Evolutionary conservation across 92 coral and sea anemone species (phyloP).

Genomic region (Porites cylindrica): DNA sequence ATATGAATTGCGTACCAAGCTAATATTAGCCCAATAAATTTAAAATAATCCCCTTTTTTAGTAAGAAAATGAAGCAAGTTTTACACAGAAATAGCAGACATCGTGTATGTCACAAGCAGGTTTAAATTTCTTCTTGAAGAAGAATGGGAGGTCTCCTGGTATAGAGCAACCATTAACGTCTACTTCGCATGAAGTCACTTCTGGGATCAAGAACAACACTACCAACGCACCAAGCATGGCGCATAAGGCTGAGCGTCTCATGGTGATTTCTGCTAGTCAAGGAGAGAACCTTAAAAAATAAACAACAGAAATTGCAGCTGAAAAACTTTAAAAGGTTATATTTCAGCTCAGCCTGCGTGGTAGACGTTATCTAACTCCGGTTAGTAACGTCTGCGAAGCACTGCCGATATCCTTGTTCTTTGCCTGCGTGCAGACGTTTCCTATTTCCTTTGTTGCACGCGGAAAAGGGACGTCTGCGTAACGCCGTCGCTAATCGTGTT

Average conservation of each 20-base stretch:
- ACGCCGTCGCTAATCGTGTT: no score
- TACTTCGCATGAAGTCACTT: background rate
- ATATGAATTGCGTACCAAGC: no score
- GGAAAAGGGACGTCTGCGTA: no score
- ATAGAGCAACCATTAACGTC: constrained; percentile 10
- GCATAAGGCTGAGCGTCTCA: background rate
- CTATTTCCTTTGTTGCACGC: no score
- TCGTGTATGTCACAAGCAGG: constrained; percentile 94
- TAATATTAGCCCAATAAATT: no score
- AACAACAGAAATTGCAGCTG: background rate
- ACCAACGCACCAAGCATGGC: background rate
- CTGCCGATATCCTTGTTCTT: no score
- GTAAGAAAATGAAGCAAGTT: constrained; percentile 6
- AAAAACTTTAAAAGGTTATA: no score
- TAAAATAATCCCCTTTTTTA: no score
- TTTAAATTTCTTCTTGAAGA: constrained; percentile 68
- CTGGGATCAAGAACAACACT: background rate
- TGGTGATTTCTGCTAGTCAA: background rate
- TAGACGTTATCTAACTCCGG: no score
- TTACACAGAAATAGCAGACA: constrained; percentile 91
- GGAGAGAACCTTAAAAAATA: background rate
- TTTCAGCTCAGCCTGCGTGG: no score
- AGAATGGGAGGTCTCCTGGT: constrained; percentile 61
- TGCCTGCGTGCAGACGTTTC: no score
- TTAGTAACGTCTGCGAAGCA: no score